Evolutionary conservation across 2,797 vertebrate genomes (phyloP).

Genomic region (Adrianichthys oophorus): DNA sequence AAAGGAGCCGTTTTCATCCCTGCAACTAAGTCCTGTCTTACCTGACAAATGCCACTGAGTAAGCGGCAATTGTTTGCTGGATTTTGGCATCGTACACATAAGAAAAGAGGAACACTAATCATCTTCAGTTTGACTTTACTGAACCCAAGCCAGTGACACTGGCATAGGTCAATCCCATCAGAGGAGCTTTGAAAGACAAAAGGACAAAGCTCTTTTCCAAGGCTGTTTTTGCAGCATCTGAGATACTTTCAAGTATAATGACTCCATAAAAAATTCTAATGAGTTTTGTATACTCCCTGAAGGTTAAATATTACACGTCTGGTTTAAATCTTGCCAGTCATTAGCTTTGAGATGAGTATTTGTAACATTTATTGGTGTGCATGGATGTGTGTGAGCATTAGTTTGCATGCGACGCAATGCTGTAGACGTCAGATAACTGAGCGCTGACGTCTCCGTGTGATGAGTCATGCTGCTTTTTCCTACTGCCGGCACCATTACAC

Average conservation of each 20-base stretch:
- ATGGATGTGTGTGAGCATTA: conserved; percentile 15
- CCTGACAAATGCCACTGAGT: conserved; percentile 56
- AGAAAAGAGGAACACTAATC: conserved; percentile 23
- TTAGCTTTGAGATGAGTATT: conserved; percentile 45
- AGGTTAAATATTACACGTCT: conserved; percentile 39
- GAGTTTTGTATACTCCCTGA: conserved; percentile 35
- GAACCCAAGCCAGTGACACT: conserved; percentile 29
- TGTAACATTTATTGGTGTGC: conserved; percentile 19
- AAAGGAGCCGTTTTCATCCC: conserved; percentile 21
- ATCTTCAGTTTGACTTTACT: conserved; percentile 31
- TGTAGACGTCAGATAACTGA: conserved; percentile 63
- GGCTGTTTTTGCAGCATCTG: conserved; percentile 1
- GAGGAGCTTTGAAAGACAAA: conserved; percentile 22
- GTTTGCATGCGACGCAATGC: conserved; percentile 25
- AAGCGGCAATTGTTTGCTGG: conserved; percentile 40
- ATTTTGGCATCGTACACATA: conserved; percentile 31
- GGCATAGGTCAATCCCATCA: conserved; percentile 33
- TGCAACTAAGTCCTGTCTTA: conserved; percentile 45
- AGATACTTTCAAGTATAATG: conserved; percentile 7
- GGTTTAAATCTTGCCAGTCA: conserved; percentile 42
- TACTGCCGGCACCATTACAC: conserved; percentile 22
- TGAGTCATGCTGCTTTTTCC: conserved; percentile 69
- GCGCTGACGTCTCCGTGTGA: conserved; percentile 67
- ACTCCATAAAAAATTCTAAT: conserved; percentile 28
- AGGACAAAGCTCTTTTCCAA: conserved; percentile 1